Base-by-base conservation (phyloP, 2,888 invertebrate genomes). In the Orgyia antiqua region DNA sequence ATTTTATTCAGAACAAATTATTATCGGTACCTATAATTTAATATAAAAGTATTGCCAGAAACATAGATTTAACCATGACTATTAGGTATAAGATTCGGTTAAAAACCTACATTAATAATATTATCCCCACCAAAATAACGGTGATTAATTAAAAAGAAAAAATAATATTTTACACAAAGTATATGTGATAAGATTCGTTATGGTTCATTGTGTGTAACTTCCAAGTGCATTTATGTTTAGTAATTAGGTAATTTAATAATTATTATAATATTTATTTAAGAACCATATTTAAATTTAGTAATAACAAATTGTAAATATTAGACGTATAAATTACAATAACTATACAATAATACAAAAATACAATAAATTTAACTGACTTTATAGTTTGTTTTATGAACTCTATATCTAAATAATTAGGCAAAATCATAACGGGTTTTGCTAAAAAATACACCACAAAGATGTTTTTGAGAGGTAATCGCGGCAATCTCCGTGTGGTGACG, bases 271-370 rank as follows among this genome's bases (percentile, higher is more conserved):
- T 76, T 74, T 76, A 76, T 68, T 64, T 78, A 77, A 68, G 66
- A 70, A 68, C 66, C 69, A 71, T 77, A 76, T 75, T 68, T 68
- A 70, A 68, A 72, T 66, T 62, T 74, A 74, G 63, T 8, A 46
- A 45, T 62, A 58, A 57, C 59, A 65, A 59, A 55, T 55, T 86
- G 84, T 84, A 83, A 75, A 84, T 84, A 84, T 58, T 82, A 83
- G 73, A 45, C 37, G 45, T 76, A 78, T 62, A 69, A 76, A 74
- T 73, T 73, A 75, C 70, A 77, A 78, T 76, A 77, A 73, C 72
- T 82, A 75, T 83, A 15, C 6, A 15, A 15, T 4, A 15, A 15
- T 15, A 82, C 75, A 77, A 80, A 46, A 59, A 61, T 4, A 62
- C 63, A 72, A 72, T 73, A 72, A 78, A 77, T 64, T 62, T 62